Conservation (phyloP, 2,797 vertebrate genomes). For the Sebastolobus alascanus region DNA sequence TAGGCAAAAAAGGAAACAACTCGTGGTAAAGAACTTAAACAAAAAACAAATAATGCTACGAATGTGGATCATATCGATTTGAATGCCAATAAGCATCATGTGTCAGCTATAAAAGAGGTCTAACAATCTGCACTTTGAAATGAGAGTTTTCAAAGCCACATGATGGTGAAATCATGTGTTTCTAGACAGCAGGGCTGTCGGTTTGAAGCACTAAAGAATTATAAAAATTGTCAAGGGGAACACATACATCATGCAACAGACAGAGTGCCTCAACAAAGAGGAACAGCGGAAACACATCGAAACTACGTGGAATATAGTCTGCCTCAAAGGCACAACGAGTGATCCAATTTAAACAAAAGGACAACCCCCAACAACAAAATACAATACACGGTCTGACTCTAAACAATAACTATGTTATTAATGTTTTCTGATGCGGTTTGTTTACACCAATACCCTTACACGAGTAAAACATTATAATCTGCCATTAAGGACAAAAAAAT, state of each 20-base stretch:
- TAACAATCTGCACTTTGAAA: not conserved
- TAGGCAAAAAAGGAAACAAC: not conserved
- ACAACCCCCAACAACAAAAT: not conserved
- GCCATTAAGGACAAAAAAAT: not conserved
- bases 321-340: no score
- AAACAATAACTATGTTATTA: not conserved
- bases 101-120: not conserved
- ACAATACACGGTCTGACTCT: not conserved
- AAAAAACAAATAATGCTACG: not conserved
- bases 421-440: not conserved
- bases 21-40: not conserved
- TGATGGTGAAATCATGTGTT: not conserved
- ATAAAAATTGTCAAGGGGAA: not conserved
- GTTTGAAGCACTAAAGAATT: not conserved
- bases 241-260: not conserved
- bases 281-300: not conserved
- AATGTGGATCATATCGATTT: not conserved
- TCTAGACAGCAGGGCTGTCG: not conserved
- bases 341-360: no score
- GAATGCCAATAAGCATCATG: not conserved
- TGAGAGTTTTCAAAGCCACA: not conserved
- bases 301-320: not conserved
- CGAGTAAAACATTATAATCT: not conserved
- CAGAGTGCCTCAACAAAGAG: not conserved
- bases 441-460: not conserved